Base-by-base conservation (phyloP, 2,113 vertebrate genomes). In the Nothoprocta pentlandii region DNA sequence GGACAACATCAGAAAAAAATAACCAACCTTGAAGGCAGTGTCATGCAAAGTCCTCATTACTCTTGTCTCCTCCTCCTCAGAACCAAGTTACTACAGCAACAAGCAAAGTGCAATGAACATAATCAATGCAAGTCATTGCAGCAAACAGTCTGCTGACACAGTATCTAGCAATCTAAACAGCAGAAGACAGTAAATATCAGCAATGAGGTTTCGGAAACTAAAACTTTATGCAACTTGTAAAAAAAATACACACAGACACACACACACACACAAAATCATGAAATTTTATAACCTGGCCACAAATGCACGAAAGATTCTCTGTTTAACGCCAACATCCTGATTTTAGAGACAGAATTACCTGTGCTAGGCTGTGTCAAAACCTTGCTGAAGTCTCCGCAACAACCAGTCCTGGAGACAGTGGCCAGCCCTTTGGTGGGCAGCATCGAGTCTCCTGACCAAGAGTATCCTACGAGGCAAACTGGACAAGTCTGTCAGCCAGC, bases 91-190 rank as follows among this genome's bases (percentile, higher is more conserved):
- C 73, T 39, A 61, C 58, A 84, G 54, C 69, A 89, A 56, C 36
- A 89, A 47, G 9, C 49, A 39, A 76, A 61, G 19, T 89, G 56
- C 51, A 78, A 68, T 42, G 64, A 81, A 75, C 1, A 1, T 2
- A 2, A 80, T 32, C 51, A n/a, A 15, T 6, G 6, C 6, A 8
- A 17, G 61, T n/a, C 61, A 59, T 2, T 39, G 41, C 4, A 76
- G 58, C 59, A 49, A 3, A 8, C 49, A 74, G 44, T 46, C 25
- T 0, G 0, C 4, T 1, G 1, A 47, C 19, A 20, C 23, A 44
- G 3, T 8, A 66, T 19, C 39, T 53, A 64, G 41, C 36, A 59
- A 76, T 51, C 68, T 32, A 85, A 74, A 23, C 20, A 82, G 34
- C 53, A 51, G 16, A 53, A 82, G 47, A 47, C 7, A 76, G 54